These are phyloP conservation scores for Rhynchonema sp. DNA, from an alignment of 2,888 invertebrate genomes.

Conservation along the genomic window DNA sequence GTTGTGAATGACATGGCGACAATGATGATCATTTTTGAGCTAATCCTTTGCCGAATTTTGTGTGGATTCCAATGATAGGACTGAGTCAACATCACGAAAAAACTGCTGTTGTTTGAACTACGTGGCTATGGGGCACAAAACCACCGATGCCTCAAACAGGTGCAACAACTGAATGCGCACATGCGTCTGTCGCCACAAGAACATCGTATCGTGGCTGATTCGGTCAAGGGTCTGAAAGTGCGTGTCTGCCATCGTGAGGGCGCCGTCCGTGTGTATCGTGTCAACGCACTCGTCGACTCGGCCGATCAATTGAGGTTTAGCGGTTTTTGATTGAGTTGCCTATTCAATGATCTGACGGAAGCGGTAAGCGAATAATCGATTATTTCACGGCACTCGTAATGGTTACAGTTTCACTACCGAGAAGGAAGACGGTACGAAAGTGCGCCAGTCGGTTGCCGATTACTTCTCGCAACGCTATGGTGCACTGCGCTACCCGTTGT, in stretches of 20 bases:
- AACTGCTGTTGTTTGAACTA: too few relatives aligned
- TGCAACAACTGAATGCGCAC: conserved; percentile 11
- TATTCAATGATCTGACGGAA: neutral
- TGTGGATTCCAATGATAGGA: too few relatives aligned
- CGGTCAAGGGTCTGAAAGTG: conserved; percentile 17
- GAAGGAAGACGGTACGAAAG: conserved; percentile 10
- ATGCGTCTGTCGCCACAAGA: conserved; percentile 15
- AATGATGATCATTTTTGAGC: too few relatives aligned
- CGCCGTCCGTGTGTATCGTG: conserved; percentile 18
- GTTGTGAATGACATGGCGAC: too few relatives aligned
- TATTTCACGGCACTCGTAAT: too few relatives aligned
- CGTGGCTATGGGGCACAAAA: too few relatives aligned
- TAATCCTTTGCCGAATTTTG: too few relatives aligned
- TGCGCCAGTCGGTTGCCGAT: conserved; percentile 16
- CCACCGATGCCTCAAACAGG: too few relatives aligned
- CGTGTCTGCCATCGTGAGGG: conserved; percentile 16
- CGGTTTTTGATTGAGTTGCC: neutral
- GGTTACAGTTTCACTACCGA: conserved; percentile 13
- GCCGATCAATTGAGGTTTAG: conserved; percentile 14
- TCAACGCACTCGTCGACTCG: conserved; percentile 16
- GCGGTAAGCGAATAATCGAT: too few relatives aligned
- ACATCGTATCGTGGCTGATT: conserved; percentile 13
- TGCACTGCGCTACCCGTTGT: conserved; percentile 15
- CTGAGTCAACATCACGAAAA: too few relatives aligned
- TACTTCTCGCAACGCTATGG: conserved; percentile 19